These are phyloP conservation scores for Rhombomys opimus DNA, from an alignment of 2,113 vertebrate genomes.

Conservation along the genomic window DNA sequence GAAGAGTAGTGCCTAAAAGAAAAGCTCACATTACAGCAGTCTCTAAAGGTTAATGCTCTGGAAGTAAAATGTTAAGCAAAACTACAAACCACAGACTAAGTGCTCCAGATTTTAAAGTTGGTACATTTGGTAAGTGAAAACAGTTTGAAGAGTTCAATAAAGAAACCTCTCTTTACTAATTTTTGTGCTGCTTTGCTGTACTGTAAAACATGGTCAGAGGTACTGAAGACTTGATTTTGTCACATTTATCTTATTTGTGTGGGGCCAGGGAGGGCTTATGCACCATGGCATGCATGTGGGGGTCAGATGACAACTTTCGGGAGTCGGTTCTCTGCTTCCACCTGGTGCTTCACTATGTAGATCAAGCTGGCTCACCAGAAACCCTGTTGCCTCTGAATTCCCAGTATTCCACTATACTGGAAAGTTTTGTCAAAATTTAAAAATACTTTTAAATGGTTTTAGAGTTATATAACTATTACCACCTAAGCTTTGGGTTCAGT, in stretches of 20 bases:
- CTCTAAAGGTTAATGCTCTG: slow-evolving; percentile 40
- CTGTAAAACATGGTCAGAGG: neutral
- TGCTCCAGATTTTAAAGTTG: slow-evolving; percentile 2
- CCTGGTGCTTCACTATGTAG: neutral
- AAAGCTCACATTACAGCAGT: neutral
- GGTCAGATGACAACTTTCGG: neutral
- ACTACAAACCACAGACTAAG: slow-evolving; percentile 31
- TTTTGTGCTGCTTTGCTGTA: neutral
- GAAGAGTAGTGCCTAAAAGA: neutral
- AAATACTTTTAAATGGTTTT: neutral
- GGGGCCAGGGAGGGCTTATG: neutral
- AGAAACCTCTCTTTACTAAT: slow-evolving; percentile 17
- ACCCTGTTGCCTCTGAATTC: neutral
- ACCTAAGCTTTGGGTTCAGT: neutral
- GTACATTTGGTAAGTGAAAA: slow-evolving; percentile 8
- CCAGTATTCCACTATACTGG: neutral
- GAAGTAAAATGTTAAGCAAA: slow-evolving; percentile 56
- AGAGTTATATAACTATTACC: slow-evolving; percentile 15
- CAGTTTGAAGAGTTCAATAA: neutral
- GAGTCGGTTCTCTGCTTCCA: neutral
- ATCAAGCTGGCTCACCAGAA: neutral
- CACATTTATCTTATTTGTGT: neutral
- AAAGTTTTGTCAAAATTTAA: slow-evolving; percentile 10
- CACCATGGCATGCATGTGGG: neutral
- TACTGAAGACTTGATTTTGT: neutral